Percentiles rank a stretch among this genome's conserved stretches.
Evolutionary conservation across 1,140 invertebrate genomes (phyloP).

Genomic region (Centruroides sculpturatus): DNA sequence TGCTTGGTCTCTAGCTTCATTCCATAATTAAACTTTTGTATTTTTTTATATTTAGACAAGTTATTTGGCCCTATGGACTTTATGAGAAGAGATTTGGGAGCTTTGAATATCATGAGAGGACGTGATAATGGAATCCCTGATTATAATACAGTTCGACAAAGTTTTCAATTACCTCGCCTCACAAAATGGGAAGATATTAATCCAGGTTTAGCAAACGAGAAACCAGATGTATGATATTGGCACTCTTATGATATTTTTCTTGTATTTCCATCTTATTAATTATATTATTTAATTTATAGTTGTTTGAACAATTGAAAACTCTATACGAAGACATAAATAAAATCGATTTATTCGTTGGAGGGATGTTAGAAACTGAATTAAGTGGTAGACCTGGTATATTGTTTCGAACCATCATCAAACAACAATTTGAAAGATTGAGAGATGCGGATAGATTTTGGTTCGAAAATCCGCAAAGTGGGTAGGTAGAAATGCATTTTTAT

Average conservation of each 20-base stretch:
- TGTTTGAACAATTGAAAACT: too few relatives aligned
- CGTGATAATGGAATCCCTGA: slow-evolving; percentile 91
- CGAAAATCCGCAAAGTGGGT: slow-evolving; percentile 86
- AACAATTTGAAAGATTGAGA: slow-evolving; percentile 82
- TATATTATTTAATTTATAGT: too few relatives aligned
- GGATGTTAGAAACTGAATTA: slow-evolving; percentile 90
- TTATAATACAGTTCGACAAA: slow-evolving; percentile 77
- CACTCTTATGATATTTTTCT: too few relatives aligned
- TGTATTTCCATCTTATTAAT: too few relatives aligned
- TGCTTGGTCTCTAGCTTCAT: too few relatives aligned
- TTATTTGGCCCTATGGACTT: slow-evolving; percentile 97
- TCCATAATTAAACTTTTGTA: too few relatives aligned
- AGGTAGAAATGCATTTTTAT: slow-evolving; percentile 17
- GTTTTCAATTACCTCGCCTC: slow-evolving; percentile 31
- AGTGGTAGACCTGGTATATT: slow-evolving; percentile 72
- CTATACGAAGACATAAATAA: slow-evolving; percentile 30
- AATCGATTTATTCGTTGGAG: slow-evolving; percentile 94
- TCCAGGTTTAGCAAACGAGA: too few relatives aligned
- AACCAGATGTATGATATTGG: too few relatives aligned
- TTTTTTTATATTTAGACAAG: slow-evolving; percentile 47
- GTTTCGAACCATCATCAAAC: slow-evolving; percentile 76
- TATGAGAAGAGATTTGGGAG: slow-evolving; percentile 82
- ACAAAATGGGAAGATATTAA: slow-evolving; percentile 29
- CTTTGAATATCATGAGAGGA: slow-evolving; percentile 94
- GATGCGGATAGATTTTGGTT: slow-evolving; percentile 98